phyloP scores from a whole-genome alignment of 2,113 vertebrate genomes.

The Carassius carassius region DNA sequence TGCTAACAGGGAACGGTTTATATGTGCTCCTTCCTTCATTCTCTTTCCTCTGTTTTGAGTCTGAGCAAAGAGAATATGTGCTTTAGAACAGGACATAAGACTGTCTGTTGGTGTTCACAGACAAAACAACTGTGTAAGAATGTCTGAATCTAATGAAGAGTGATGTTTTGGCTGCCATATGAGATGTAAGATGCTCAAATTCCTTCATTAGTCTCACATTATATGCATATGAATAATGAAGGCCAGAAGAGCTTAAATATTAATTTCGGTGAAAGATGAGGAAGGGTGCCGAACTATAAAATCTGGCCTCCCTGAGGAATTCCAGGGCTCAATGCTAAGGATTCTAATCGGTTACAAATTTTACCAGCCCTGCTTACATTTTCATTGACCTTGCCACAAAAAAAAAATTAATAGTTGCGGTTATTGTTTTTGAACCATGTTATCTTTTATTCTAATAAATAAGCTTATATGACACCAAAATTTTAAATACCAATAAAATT shows the following conservation, averaged over 20 bases:
- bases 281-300: background rate
- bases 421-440: too few species aligned
- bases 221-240: slow-evolving; percentile 27
- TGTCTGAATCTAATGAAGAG: background rate
- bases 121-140: background rate
- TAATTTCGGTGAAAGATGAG: background rate
- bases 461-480: too few species aligned
- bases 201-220: background rate
- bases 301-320: slow-evolving; percentile 9
- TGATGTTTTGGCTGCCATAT: background rate
- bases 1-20: slow-evolving; percentile 91
- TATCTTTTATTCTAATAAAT: too few species aligned
- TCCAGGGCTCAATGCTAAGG: too few species aligned
- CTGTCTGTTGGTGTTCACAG: background rate
- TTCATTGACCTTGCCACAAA: too few species aligned
- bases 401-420: too few species aligned
- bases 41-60: slow-evolving; percentile 90
- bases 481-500: too few species aligned
- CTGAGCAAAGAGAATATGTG: slow-evolving; percentile 61
- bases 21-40: slow-evolving; percentile 92
- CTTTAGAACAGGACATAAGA: background rate
- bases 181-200: background rate
- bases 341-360: too few species aligned
- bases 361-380: too few species aligned
- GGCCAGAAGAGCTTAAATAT: slow-evolving; percentile 7